Evolutionary conservation across 2,113 vertebrate species (phyloP).

Genomic region (Sclerurus mexicanus): DNA sequence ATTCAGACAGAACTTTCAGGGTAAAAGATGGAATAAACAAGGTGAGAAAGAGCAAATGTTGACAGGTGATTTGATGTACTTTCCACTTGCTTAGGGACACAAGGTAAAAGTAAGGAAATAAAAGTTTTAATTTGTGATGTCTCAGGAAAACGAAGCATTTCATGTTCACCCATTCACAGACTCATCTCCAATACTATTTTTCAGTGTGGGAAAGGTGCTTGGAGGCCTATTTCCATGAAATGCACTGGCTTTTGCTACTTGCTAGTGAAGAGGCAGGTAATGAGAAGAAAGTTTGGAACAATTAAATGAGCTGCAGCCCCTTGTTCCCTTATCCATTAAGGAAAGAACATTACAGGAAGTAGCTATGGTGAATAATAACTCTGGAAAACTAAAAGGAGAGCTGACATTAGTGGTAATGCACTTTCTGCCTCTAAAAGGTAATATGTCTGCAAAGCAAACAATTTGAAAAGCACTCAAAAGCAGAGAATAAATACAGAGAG

Average conservation of each 20-base stretch:
- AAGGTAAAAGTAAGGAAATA: background rate
- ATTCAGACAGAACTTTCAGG: background rate
- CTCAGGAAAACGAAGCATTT: background rate
- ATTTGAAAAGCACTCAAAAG: conserved; percentile 18
- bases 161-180: background rate
- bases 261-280: conserved; percentile 19
- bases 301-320: conserved; percentile 35
- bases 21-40: background rate
- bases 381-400: conserved; percentile 47
- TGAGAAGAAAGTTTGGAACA: conserved; percentile 42
- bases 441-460: conserved; percentile 44
- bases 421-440: conserved; percentile 19
- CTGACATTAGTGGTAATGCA: conserved; percentile 60
- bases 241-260: background rate
- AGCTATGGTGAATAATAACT: conserved; percentile 43
- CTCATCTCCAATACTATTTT: background rate
- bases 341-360: conserved; percentile 42
- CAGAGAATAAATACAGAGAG: conserved; percentile 44
- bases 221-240: background rate
- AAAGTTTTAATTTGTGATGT: background rate
- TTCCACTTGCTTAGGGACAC: background rate
- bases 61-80: background rate
- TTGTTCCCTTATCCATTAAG: conserved; percentile 46
- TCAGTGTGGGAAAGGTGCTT: background rate
- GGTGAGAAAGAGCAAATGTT: background rate